These are phyloP conservation scores for Ricordea florida DNA, from an alignment of 92 coral and sea anemone genomes.

Conservation along the genomic window DNA sequence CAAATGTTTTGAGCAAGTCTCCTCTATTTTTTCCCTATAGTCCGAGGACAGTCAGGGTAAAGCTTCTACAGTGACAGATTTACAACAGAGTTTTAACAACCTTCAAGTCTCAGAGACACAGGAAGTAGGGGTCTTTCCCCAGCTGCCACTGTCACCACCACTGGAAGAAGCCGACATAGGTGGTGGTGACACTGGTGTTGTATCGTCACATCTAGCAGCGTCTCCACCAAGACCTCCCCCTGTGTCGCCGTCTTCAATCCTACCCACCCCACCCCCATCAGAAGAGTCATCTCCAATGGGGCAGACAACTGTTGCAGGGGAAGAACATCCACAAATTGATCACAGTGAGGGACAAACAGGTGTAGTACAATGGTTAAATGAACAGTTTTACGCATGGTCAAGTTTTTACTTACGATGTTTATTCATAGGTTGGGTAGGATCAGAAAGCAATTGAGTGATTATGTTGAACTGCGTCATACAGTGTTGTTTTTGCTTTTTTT, in stretches of 20 bases:
- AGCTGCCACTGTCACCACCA: constrained; percentile 34
- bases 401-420: too few species aligned
- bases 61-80: background rate
- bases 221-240: constrained; percentile 28
- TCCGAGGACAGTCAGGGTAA: background rate
- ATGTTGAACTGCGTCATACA: too few species aligned
- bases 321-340: background rate
- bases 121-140: background rate
- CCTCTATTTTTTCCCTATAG: background rate
- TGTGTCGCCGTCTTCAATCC: constrained; percentile 54
- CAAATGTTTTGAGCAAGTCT: too few species aligned
- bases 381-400: too few species aligned
- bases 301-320: background rate
- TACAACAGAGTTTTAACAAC: constrained; percentile 3
- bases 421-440: too few species aligned
- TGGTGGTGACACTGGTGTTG: constrained; percentile 1
- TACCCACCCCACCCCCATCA: constrained; percentile 91
- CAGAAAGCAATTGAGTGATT: too few species aligned
- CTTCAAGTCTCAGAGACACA: constrained; percentile 11
- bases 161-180: constrained; percentile 15
- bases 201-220: constrained; percentile 1
- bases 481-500: too few species aligned
- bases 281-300: constrained; percentile 67
- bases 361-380: too few species aligned
- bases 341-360: background rate